Evolutionary conservation across 2,888 invertebrate genomes (phyloP), one percentile per base, ranked within the genome.

Genomic region (Tolmerus cingulatus): DNA sequence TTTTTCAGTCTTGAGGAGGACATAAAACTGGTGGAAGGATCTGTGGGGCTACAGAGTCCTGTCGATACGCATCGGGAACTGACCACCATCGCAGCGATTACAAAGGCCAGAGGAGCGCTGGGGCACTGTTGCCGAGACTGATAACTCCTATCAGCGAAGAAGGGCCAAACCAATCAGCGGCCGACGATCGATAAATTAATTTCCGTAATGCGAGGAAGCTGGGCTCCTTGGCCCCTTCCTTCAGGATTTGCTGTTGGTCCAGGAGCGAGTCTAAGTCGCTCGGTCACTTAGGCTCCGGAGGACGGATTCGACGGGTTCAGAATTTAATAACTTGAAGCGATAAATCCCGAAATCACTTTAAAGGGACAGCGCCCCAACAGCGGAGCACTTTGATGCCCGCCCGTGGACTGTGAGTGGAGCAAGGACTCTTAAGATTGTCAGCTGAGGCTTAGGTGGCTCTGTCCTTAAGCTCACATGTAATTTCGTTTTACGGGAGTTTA

Each of bases 181-280:
- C 34, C 5, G 76, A 76, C 40, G 79, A 79, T 79, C 79, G 79
- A 79, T 79, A 79, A 79, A 79, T 79, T 79, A 79, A 79, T 79
- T 79, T 79, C 43, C 79, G 79, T 79, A 79, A 79, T 43, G 79
- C 27, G 46, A 79, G 23, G 43, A 46, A 79, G 37, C n/a, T n/a
- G 16, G 34, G 27, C 37, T 76, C n/a, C 19, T 76, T 51, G 43
- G 5, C 43, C 16, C 43, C 43, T 14, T 46, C 14, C 43, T 46
- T 16, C 16, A 46, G 14, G 43, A 46, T 5, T 23, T 27, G 9
- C 14, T 9, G 9, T 37, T 19, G 5, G 7, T 19, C 1, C 19
- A 57, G 57, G 57, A 57, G 23, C 12, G 23, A 7, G 12, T 27
- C 23, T 4, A 23, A 27, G 19, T 27, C 66, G 23, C 2, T 19